Evolutionary conservation across 2,888 invertebrate species (phyloP), one percentile per base, ranked within the genome.

Genomic region (Oscheius sp.): DNA sequence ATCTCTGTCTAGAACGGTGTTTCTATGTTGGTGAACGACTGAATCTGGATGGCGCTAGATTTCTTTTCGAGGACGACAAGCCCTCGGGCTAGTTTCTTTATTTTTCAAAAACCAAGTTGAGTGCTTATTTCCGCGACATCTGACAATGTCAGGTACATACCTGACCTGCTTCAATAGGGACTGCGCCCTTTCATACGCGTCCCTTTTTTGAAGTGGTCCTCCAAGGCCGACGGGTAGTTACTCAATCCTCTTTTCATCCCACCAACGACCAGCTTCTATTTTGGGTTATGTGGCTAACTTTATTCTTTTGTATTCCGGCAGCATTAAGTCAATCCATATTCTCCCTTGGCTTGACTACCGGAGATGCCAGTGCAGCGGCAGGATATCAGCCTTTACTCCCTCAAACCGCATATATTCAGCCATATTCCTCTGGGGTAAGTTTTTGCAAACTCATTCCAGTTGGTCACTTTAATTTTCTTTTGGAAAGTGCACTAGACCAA

Each of bases 181-280:
- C 27, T 15, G 50, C 42, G 61, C 45, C 45, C 61, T 45, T 61
- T 25, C 33, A n/a, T n/a, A 52, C 61, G 42, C 61, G 61, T 61
- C 61, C 61, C 61, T 61, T 61, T 45, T 61, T 61, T 61, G 45
- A 61, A 61, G 61, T 61, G 61, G 29, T 20, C 45, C 29, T 45
- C 45, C 61, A 61, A 61, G 61, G 61, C 6, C 61, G 61, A 27
- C 45, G 29, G 17, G 23, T 33, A 55, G 55, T 55, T 55, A 55
- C 55, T 55, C 55, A 33, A 55, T 55, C 55, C 55, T n/a, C 34
- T 20, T 34, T 55, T 34, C 25, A 42, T 42, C 42, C 42, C 52
- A 6, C 29, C 52, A 27, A n/a, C 52, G 29, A 27, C 27, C 52
- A 29, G 25, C 34, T 17, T 23, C 53, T 27, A 12, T 17, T 31